Base-by-base conservation (phyloP, 2,113 vertebrate species). In the Halcyon malimbica region DNA sequence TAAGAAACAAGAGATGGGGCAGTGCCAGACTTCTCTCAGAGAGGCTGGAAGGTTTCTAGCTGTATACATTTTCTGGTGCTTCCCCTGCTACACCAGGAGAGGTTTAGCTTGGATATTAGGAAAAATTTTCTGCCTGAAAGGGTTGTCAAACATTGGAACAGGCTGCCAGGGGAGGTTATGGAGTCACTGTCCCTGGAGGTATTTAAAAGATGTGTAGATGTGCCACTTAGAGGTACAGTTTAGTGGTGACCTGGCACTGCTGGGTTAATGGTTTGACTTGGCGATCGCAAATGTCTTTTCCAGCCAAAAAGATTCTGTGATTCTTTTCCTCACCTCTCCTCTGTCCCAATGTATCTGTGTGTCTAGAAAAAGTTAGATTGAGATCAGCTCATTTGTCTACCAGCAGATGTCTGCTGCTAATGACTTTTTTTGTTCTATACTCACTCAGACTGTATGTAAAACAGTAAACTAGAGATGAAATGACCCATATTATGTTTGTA, bases 381-480 rank as follows among this genome's bases (percentile, higher is more conserved):
- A 57, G 31, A 77, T 73, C 50, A 85, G 41, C 73, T 86, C 33
- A 24, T 93, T 76, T 94, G 48, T 33, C 74, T 91, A 29, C 62
- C 41, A 53, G 57, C 25, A 91, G 57, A 76, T 77, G 12, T 86
- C 53, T 87, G n/a, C 26, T 91, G 86, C n/a, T 91, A 68, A 57
- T 65, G 56, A 35, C 20, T 53, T 59, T 35, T 92, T 91, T 92
- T 84, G 29, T 65, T 83, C 54, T 89, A 11, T 54, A 15, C 70
- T 81, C 15, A 4, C 51, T 89, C 3, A 12, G 37, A 69, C 54
- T 89, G 16, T 54, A 73, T 1, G 11, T 67, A 83, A 87, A 91
- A 18, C n/a, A 84, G 51, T 63, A 92, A 94, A 94, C 51, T 67
- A 63, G 73, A 96, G 73, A 73, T 37, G 20, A 91, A 96, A 91